Evolutionary conservation across 2,797 vertebrate species (phyloP), one percentile per base, ranked within the genome.

Genomic region (Phoeniculus purpureus): DNA sequence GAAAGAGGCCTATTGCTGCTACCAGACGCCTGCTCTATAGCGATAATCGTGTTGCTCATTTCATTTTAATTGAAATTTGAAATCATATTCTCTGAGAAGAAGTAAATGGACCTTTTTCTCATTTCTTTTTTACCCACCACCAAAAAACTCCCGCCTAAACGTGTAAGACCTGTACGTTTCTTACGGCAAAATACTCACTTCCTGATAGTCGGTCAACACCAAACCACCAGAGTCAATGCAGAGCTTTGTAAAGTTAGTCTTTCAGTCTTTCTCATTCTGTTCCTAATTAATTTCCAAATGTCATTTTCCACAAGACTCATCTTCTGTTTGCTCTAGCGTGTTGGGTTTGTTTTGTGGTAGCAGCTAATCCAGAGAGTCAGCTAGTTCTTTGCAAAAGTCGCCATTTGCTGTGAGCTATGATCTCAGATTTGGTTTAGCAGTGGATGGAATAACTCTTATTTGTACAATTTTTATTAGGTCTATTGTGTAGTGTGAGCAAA

Each of bases 41-140:
- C 77, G 97, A 98, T 98, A 98, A 98, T 98, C 94, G 15, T 93
- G 72, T 90, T 96, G 95, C 97, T 98, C 97, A 97, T 98, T 98
- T 98, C 92, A 95, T 97, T 98, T 98, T 98, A 98, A 98, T 98
- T 98, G 97, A 98, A 98, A 98, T 97, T 97, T 97, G 95, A 97
- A 98, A 97, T 98, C 94, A 96, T 97, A 97, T 98, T 97, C 96
- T 97, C 91, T 91, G 85, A 74, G 87, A 98, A 96, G 91, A 95
- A 97, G 97, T 93, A 97, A 98, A 97, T 97, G 88, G 95, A 95
- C 94, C 92, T 89, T 79, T 91, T 91, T 81, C 68, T 95, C 79
- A 17, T 20, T 77, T 62, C 60, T 66, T 64, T 61, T 34, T 74
- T 64, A 58, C 37, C 32, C 40, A 58, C 32, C 60, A 76, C 52